Percentiles rank a stretch among this genome's conserved stretches.
Evolutionary conservation across 2,888 invertebrate species (phyloP).

Genomic region (Macroteleia sp.): DNA sequence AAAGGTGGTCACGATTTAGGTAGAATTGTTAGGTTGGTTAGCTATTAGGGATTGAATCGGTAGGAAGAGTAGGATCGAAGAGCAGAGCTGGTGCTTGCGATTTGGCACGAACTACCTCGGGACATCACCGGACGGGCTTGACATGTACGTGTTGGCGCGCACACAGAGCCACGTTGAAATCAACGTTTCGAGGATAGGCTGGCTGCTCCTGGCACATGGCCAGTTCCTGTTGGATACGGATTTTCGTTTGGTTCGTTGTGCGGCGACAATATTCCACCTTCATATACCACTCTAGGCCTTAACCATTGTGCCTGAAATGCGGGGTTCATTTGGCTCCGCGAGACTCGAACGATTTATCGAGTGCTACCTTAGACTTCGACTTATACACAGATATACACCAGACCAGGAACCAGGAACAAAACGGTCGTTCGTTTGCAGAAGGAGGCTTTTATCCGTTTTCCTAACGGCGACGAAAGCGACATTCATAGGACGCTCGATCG

Average conservation of each 20-base stretch:
- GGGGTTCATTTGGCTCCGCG: constrained; percentile 54
- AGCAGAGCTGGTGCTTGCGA: constrained; percentile 45
- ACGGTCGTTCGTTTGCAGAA: constrained; percentile 25
- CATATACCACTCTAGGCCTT: constrained; percentile 56
- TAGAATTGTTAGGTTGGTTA: too few species aligned
- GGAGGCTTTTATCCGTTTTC: constrained; percentile 7
- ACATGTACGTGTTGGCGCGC: constrained; percentile 34
- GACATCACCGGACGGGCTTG: constrained; percentile 23
- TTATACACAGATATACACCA: constrained; percentile 18
- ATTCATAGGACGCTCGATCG: constrained; percentile 1
- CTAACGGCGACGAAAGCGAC: constrained; percentile 7
- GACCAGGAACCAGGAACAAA: constrained; percentile 13
- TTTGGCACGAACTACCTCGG: constrained; percentile 52
- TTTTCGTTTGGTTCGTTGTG: constrained; percentile 73
- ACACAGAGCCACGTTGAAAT: constrained; percentile 24
- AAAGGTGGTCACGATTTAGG: too few species aligned
- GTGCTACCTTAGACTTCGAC: constrained; percentile 37
- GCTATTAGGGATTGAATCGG: too few species aligned
- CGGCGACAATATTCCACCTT: constrained; percentile 76
- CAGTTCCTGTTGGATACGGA: constrained; percentile 69
- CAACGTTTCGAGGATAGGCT: constrained; percentile 33
- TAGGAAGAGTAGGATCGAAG: constrained; percentile 38
- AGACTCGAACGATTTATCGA: constrained; percentile 60
- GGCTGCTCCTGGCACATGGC: constrained; percentile 58
- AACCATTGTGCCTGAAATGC: constrained; percentile 53